phyloP scores from a whole-genome alignment of 2,113 vertebrate genomes.

The Falcunculus frontatus region DNA sequence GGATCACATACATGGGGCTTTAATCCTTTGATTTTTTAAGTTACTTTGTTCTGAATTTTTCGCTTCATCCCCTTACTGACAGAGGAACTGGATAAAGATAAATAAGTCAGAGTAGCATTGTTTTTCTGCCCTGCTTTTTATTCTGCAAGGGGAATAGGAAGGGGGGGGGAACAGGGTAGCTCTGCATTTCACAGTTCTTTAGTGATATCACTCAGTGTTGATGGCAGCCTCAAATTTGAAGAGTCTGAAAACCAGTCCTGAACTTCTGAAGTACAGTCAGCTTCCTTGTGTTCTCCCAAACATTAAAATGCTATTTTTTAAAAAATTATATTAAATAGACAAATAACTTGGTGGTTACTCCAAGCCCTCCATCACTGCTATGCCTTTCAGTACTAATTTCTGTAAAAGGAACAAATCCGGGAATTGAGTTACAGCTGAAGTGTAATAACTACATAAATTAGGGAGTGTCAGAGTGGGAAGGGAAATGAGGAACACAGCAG shows the following conservation, averaged over 20 bases:
- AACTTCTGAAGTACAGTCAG: not conserved
- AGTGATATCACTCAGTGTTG: not conserved
- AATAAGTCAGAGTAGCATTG: conserved; percentile 28
- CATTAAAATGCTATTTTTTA: not conserved
- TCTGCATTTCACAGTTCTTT: conserved; percentile 28
- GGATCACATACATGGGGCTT: conserved; percentile 41
- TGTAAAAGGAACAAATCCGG: not conserved
- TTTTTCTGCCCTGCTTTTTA: conserved; percentile 20
- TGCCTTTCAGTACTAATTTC: conserved; percentile 37
- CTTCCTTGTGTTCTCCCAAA: not conserved
- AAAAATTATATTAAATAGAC: conserved; percentile 23
- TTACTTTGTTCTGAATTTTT: conserved; percentile 66
- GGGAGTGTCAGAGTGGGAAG: conserved; percentile 1
- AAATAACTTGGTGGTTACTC: not conserved
- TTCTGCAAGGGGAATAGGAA: not conserved
- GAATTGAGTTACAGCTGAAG: conserved; percentile 50
- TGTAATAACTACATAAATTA: conserved; percentile 41
- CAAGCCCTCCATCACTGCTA: not conserved
- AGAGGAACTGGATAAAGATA: conserved; percentile 60
- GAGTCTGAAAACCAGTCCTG: not conserved
- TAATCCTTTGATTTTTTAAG: conserved; percentile 63
- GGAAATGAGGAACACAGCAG: not conserved
- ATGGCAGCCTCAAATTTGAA: not conserved
- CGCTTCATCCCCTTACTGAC: conserved; percentile 42
- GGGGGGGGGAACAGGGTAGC: not conserved